Evolutionary conservation across 2,888 invertebrate species (phyloP).

Genomic region (Heliothis peltigera): DNA sequence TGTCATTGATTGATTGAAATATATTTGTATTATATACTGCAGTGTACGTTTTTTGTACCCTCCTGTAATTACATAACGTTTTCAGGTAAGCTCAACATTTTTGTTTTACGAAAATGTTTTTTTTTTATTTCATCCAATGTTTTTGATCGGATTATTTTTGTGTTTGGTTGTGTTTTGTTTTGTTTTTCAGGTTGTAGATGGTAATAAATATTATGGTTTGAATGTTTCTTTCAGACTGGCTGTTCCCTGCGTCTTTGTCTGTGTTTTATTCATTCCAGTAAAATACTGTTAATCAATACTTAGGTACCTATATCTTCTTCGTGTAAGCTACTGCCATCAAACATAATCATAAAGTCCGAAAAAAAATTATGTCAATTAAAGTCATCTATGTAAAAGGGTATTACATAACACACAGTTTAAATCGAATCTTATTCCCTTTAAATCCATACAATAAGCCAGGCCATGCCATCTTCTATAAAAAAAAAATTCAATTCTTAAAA

Average conservation of each 20-base stretch:
- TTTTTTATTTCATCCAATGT: slow-evolving; percentile 4
- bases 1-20: slow-evolving; percentile 82
- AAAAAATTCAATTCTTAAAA: too few species aligned
- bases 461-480: not conserved
- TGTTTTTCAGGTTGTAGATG: not conserved
- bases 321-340: too few species aligned
- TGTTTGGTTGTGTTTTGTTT: slow-evolving; percentile 12
- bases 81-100: slow-evolving; percentile 5
- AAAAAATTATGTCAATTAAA: too few species aligned
- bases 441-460: slow-evolving; percentile 23
- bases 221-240: not conserved
- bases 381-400: not conserved
- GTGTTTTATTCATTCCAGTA: not conserved
- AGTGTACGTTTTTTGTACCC: slow-evolving; percentile 19
- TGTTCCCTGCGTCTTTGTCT: not conserved
- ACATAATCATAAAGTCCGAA: not conserved
- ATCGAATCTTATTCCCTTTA: slow-evolving; percentile 10
- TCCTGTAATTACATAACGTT: slow-evolving; percentile 41
- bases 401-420: slow-evolving; percentile 7
- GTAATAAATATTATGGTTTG: not conserved
- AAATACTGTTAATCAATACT: too few species aligned
- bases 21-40: slow-evolving; percentile 68
- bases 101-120: slow-evolving; percentile 20
- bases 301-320: too few species aligned
- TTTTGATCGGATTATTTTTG: slow-evolving; percentile 16